These are phyloP conservation scores for Pogoniulus pusillus DNA, from an alignment of 2,797 vertebrate genomes.

Conservation along the genomic window DNA sequence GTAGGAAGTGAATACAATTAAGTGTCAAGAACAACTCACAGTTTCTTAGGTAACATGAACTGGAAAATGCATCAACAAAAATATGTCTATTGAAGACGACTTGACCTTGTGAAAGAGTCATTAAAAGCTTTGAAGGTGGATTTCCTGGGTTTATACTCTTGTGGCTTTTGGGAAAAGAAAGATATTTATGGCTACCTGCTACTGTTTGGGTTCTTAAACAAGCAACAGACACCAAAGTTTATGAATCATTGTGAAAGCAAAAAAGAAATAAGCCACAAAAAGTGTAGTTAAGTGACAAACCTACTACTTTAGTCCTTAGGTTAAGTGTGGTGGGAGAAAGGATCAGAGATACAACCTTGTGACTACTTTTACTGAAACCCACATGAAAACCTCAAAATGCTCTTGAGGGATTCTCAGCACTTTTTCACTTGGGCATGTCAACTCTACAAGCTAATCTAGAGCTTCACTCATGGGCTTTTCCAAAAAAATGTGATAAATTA, in stretches of 20 bases:
- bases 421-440: constrained; percentile 46
- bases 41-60: neutral
- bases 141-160: constrained; percentile 4
- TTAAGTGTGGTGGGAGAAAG: constrained; percentile 33
- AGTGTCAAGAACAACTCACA: neutral
- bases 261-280: neutral
- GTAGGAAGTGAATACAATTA: neutral
- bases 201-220: neutral
- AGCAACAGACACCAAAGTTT: neutral
- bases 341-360: constrained; percentile 49
- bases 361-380: constrained; percentile 58
- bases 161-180: neutral
- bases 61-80: neutral
- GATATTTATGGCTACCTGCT: neutral
- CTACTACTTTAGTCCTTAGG: neutral
- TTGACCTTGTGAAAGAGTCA: neutral
- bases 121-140: neutral
- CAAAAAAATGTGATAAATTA: constrained; percentile 9
- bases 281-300: neutral
- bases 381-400: constrained; percentile 55
- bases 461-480: neutral
- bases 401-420: neutral
- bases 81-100: neutral
- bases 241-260: neutral
- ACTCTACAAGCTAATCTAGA: constrained; percentile 17